A percentile compares a stretch with the other conserved stretches of the same genome.
Evolutionary conservation across 2,888 invertebrate species (phyloP).

Genomic region (Elaeidobius kamerunicus): DNA sequence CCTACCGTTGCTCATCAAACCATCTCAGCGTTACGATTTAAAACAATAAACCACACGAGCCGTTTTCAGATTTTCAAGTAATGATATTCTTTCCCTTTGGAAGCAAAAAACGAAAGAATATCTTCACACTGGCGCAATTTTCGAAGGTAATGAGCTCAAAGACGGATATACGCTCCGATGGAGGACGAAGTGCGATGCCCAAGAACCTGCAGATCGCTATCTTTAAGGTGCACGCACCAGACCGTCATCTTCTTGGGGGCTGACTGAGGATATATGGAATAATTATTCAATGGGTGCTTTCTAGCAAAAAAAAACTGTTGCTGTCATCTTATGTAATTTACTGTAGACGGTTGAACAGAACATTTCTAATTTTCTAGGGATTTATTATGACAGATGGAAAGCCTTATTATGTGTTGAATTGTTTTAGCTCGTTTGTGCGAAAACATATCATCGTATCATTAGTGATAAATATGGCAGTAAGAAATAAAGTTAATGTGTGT

Average conservation of each 20-base stretch:
- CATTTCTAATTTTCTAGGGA: slow-evolving; percentile 6
- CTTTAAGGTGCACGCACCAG: slow-evolving; percentile 26
- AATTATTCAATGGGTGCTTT: slow-evolving; percentile 15
- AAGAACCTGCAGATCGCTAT: slow-evolving; percentile 26
- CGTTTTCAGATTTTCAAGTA: slow-evolving; percentile 19
- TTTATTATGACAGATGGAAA: neutral
- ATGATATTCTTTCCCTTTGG: neutral
- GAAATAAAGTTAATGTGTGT: no score
- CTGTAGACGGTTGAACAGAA: neutral
- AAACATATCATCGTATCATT: no score
- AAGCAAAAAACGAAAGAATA: slow-evolving; percentile 14
- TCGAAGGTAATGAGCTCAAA: slow-evolving; percentile 29
- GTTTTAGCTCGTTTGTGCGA: no score
- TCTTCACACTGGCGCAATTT: slow-evolving; percentile 24
- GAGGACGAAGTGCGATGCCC: slow-evolving; percentile 27
- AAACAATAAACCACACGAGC: slow-evolving; percentile 18
- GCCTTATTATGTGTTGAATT: no score
- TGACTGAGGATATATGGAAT: slow-evolving; percentile 16
- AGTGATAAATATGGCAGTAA: no score
- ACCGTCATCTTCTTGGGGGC: slow-evolving; percentile 22
- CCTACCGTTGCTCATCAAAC: slow-evolving; percentile 14
- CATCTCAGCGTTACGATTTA: slow-evolving; percentile 15
- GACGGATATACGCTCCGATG: slow-evolving; percentile 27
- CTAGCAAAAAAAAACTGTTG: slow-evolving; percentile 1
- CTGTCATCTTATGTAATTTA: slow-evolving; percentile 10